Evolutionary conservation across 2,888 invertebrate genomes (phyloP).

Genomic region (Dorcus parallelipipedus): DNA sequence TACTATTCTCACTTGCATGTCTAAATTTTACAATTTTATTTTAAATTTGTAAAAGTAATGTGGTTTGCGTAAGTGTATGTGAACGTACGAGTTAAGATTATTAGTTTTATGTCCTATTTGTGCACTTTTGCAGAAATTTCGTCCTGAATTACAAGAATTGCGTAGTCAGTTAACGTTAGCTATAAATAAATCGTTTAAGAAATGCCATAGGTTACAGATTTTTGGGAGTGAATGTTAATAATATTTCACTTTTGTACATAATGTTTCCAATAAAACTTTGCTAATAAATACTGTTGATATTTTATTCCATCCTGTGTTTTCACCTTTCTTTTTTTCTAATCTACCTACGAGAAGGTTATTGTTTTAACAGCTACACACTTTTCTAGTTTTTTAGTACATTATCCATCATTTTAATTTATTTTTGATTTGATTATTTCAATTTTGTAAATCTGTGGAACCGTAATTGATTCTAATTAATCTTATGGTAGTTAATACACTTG

Average conservation of each 20-base stretch:
- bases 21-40: conserved; percentile 11
- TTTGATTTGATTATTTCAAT: too few relatives aligned
- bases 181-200: not conserved
- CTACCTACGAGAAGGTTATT: too few relatives aligned
- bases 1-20: conserved; percentile 1
- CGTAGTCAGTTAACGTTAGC: not conserved
- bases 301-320: too few relatives aligned
- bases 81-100: conserved; percentile 16
- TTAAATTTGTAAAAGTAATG: conserved; percentile 12
- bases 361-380: too few relatives aligned
- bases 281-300: too few relatives aligned
- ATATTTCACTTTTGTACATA: conserved; percentile 16
- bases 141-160: not conserved
- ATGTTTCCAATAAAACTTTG: conserved; percentile 3
- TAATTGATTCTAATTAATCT: too few relatives aligned
- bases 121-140: not conserved
- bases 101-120: not conserved
- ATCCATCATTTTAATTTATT: too few relatives aligned
- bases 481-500: too few relatives aligned
- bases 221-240: conserved; percentile 7
- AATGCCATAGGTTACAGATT: conserved; percentile 14
- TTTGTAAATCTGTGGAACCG: too few relatives aligned
- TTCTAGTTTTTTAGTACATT: too few relatives aligned
- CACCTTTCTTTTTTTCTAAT: too few relatives aligned
- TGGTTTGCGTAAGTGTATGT: conserved; percentile 21